phyloP scores from a whole-genome alignment of 2,797 vertebrate genomes.

The Rhinoraja longicauda region DNA sequence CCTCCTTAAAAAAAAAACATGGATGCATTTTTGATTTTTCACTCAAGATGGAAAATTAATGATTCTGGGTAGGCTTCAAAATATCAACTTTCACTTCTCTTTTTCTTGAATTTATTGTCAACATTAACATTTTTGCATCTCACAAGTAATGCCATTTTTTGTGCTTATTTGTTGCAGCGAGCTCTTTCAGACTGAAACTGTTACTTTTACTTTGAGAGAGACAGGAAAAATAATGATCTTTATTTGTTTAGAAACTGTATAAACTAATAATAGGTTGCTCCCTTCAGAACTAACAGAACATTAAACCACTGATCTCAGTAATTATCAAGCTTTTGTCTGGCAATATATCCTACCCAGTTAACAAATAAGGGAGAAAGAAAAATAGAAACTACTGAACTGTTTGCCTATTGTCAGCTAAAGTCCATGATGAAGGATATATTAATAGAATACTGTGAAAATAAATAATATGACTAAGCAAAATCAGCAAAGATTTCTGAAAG shows the following conservation, averaged over 20 bases:
- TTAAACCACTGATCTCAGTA: background rate
- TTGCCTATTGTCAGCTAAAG: no score
- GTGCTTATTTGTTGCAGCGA: background rate
- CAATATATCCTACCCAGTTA: no score
- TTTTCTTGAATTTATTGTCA: background rate
- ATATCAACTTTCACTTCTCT: background rate
- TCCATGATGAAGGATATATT: no score
- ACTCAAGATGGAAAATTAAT: background rate
- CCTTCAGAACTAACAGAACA: background rate
- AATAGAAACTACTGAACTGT: no score
- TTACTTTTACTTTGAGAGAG: no score
- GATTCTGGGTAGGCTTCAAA: background rate
- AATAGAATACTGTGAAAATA: no score
- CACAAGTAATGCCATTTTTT: background rate
- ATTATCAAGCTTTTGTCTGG: background rate
- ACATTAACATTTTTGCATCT: background rate
- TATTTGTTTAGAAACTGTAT: no score
- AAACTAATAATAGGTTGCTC: no score
- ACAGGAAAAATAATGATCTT: no score
- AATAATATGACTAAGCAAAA: no score
- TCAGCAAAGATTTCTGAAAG: no score
- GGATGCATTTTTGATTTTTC: background rate
- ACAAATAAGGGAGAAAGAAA: no score
- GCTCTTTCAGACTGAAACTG: background rate
- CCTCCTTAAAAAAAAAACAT: constrained; percentile 45